These are phyloP conservation scores for Lithophane socia DNA, from an alignment of 2,888 invertebrate genomes.

Conservation along the genomic window DNA sequence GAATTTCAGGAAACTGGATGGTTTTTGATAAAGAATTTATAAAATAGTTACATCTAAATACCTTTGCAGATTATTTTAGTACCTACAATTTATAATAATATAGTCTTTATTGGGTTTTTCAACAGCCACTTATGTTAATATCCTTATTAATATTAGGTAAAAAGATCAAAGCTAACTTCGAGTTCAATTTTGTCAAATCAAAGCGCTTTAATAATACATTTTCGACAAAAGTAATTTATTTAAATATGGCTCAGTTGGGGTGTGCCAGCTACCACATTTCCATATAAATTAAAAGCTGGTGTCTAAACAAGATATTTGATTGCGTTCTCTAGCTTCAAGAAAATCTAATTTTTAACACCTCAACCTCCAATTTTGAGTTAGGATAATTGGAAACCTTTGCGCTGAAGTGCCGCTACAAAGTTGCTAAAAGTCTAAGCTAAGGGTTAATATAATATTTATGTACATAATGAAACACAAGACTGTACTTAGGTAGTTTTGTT, in stretches of 20 bases:
- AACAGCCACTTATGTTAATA: not conserved
- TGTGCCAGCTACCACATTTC: constrained; percentile 76
- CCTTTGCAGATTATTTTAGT: not conserved
- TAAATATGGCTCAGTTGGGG: constrained; percentile 72
- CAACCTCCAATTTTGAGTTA: constrained; percentile 46
- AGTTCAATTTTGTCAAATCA: constrained; percentile 51
- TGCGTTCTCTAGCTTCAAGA: constrained; percentile 67
- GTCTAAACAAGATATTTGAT: constrained; percentile 82
- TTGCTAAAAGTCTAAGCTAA: constrained; percentile 22
- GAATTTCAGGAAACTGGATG: not conserved
- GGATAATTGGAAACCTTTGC: constrained; percentile 53
- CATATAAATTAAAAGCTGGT: constrained; percentile 86
- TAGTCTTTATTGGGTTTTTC: not conserved
- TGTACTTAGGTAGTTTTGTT: too few species aligned
- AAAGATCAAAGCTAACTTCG: constrained; percentile 26
- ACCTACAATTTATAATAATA: not conserved
- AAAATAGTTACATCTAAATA: not conserved
- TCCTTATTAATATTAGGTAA: constrained; percentile 2
- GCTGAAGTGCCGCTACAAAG: constrained; percentile 22
- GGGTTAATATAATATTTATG: constrained; percentile 5
- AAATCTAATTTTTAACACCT: constrained; percentile 62
- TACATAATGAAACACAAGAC: not conserved
- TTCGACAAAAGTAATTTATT: constrained; percentile 73
- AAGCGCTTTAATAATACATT: constrained; percentile 56
- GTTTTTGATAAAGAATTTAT: not conserved